These are phyloP conservation scores for Drosophila suboccidentalis DNA, from an alignment of 2,888 invertebrate genomes.

Conservation along the genomic window DNA sequence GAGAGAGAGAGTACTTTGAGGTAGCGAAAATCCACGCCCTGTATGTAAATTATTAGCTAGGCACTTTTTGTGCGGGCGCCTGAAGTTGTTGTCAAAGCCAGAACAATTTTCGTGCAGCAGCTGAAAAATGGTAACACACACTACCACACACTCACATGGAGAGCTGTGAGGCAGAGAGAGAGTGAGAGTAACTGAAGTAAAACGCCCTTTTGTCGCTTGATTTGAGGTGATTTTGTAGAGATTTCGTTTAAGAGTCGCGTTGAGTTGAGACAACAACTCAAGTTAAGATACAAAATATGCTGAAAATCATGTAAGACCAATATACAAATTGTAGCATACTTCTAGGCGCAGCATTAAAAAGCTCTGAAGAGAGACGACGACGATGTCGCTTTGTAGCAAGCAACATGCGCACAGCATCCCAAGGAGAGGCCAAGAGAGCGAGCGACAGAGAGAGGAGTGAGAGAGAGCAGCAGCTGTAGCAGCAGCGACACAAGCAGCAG, in stretches of 20 bases:
- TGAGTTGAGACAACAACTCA: conserved; percentile 3
- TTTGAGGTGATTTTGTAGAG: conserved; percentile 38
- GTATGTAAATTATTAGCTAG: conserved; percentile 83
- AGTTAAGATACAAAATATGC: conserved; percentile 1
- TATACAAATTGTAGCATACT: conserved; percentile 7
- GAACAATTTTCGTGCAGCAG: conserved; percentile 53
- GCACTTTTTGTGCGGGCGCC: conserved; percentile 74
- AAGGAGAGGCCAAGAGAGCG: conserved; percentile 4
- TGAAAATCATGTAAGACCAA: not conserved
- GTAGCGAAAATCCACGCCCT: conserved; percentile 81
- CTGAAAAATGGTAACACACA: conserved; percentile 61
- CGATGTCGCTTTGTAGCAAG: conserved; percentile 76
- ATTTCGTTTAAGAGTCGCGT: conserved; percentile 14
- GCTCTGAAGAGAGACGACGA: conserved; percentile 22
- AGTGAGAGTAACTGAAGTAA: conserved; percentile 59
- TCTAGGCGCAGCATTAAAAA: conserved; percentile 5
- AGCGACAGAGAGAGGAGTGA: conserved; percentile 4
- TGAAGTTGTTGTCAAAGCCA: conserved; percentile 70
- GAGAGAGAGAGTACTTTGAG: conserved; percentile 36
- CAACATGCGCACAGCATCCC: conserved; percentile 72
- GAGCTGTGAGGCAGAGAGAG: conserved; percentile 32
- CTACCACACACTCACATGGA: conserved; percentile 12
- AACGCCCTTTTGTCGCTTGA: conserved; percentile 71
- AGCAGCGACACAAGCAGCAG: conserved; percentile 22
- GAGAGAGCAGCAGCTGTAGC: conserved; percentile 19